Evolutionary conservation across 2,888 invertebrate genomes (phyloP).

Genomic region (Orthonychiurus folsomi): DNA sequence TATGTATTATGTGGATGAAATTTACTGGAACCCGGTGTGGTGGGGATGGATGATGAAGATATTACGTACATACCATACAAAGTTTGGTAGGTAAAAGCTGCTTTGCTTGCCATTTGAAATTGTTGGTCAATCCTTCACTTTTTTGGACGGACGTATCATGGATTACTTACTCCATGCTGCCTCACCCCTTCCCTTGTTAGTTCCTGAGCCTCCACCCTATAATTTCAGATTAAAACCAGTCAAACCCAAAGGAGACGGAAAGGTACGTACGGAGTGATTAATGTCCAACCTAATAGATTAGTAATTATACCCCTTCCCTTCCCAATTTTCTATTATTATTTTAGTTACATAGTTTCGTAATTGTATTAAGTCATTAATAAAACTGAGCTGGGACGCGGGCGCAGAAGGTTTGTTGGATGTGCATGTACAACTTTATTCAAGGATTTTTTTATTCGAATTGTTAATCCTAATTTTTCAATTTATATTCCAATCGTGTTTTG

Average conservation of each 20-base stretch:
- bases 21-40: not conserved
- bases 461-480: too few relatives aligned
- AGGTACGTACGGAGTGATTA: not conserved
- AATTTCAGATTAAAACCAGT: not conserved
- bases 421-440: too few relatives aligned
- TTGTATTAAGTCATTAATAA: slow-evolving; percentile 1
- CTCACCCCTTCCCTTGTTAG: not conserved
- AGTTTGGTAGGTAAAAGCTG: not conserved
- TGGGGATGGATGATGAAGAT: not conserved
- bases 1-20: not conserved
- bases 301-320: not conserved
- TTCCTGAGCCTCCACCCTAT: not conserved
- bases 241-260: too few relatives aligned
- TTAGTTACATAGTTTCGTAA: not conserved
- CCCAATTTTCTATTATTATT: not conserved
- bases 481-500: too few relatives aligned
- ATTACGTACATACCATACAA: not conserved
- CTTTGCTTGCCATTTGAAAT: slow-evolving; percentile 1
- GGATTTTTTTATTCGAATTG: too few relatives aligned
- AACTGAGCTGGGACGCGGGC: too few relatives aligned
- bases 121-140: too few relatives aligned
- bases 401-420: too few relatives aligned
- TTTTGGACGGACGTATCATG: too few relatives aligned
- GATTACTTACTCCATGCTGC: too few relatives aligned
- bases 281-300: not conserved